These are phyloP conservation scores for Channallabes apus DNA, from an alignment of 2,797 vertebrate genomes.

Conservation along the genomic window DNA sequence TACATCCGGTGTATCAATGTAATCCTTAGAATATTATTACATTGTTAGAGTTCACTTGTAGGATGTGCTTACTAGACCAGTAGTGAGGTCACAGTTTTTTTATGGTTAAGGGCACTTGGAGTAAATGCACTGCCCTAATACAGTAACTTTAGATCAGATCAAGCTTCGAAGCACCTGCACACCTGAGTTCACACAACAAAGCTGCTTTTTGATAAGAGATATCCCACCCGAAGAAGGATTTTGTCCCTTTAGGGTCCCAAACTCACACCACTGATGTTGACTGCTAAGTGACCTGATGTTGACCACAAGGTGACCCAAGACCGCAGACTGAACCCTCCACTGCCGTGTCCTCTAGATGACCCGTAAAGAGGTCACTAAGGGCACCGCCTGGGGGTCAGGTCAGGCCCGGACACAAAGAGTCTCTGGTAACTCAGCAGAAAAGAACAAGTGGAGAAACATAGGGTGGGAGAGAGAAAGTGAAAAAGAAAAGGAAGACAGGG, in stretches of 20 bases:
- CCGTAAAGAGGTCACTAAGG: conserved; percentile 42
- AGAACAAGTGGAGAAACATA: conserved; percentile 58
- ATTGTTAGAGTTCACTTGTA: not conserved
- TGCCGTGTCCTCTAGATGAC: conserved; percentile 48
- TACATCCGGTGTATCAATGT: not conserved
- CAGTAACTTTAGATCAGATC: conserved; percentile 12
- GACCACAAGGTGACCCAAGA: conserved; percentile 54
- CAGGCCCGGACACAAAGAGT: conserved; percentile 54
- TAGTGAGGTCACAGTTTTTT: not conserved
- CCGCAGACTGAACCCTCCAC: conserved; percentile 56
- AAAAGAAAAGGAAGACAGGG: conserved; percentile 51
- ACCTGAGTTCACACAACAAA: conserved; percentile 31
- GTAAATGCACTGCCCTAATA: not conserved
- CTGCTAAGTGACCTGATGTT: conserved; percentile 57
- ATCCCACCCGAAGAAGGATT: not conserved
- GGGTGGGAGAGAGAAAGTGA: conserved; percentile 51
- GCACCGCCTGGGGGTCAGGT: conserved; percentile 50
- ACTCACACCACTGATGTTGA: conserved; percentile 55
- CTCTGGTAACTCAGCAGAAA: conserved; percentile 54
- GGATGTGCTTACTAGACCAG: not conserved
- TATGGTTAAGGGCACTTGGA: not conserved
- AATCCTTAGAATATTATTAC: not conserved
- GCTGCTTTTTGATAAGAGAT: conserved; percentile 41
- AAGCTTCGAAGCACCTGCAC: conserved; percentile 8
- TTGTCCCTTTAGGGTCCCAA: conserved; percentile 42